Conservation (phyloP, 2,888 invertebrate species). For the Lepetodrilus schrolli region DNA sequence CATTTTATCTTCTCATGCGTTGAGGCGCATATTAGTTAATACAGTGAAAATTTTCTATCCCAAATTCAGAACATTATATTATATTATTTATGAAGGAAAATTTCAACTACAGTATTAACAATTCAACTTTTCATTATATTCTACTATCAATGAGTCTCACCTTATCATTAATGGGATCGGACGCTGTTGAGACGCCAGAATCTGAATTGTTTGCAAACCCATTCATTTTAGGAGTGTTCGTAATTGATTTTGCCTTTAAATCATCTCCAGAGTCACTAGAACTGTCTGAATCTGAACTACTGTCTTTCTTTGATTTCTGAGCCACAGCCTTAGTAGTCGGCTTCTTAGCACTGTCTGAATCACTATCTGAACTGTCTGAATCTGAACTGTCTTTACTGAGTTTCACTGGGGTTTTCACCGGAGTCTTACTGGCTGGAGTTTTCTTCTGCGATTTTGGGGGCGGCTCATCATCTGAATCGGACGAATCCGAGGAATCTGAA, state of each 20-base stretch:
- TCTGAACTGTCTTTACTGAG: slow-evolving; percentile 33
- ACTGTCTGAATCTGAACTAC: slow-evolving; percentile 43
- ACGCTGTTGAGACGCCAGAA: slow-evolving; percentile 35
- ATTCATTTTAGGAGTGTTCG: slow-evolving; percentile 36
- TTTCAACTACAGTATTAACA: not conserved
- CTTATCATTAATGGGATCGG: not conserved
- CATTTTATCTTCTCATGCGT: no score
- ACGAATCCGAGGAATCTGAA: slow-evolving; percentile 40
- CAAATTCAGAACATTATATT: not conserved
- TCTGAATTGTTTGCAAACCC: slow-evolving; percentile 38
- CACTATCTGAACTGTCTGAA: slow-evolving; percentile 40
- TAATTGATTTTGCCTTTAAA: not conserved
- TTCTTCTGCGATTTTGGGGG: slow-evolving; percentile 30
- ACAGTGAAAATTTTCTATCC: no score
- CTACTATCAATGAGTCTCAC: no score
- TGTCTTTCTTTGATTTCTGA: slow-evolving; percentile 22
- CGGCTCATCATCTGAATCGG: slow-evolving; percentile 48
- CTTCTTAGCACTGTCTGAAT: slow-evolving; percentile 38
- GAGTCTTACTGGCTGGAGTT: slow-evolving; percentile 21
- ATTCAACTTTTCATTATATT: not conserved
- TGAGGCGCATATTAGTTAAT: no score
- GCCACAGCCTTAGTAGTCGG: not conserved
- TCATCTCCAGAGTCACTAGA: slow-evolving; percentile 14
- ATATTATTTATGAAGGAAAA: no score
- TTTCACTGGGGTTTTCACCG: slow-evolving; percentile 30